Percentiles rank a stretch among this genome's conserved stretches.
These are phyloP conservation scores for Cremastobaeus sp. DNA, from an alignment of 2,888 invertebrate species.

Conservation along the genomic window DNA sequence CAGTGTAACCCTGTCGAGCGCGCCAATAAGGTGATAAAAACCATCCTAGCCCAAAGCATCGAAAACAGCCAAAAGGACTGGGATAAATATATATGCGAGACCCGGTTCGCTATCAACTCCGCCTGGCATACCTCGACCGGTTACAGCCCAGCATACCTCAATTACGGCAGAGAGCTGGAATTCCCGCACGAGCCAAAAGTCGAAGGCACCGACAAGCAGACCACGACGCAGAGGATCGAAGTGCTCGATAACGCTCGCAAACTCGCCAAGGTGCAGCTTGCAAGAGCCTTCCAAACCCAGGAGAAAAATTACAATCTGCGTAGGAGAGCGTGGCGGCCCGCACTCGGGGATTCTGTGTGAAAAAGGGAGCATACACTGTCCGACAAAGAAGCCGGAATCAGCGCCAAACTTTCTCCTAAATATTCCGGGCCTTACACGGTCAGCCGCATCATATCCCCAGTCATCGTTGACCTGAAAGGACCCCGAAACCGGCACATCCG, in stretches of 20 bases:
- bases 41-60: slow-evolving; percentile 69
- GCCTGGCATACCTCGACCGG: neutral
- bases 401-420: neutral
- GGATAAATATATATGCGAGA: slow-evolving; percentile 48
- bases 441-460: neutral
- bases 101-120: slow-evolving; percentile 4
- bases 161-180: neutral
- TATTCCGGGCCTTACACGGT: neutral
- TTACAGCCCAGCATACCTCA: neutral
- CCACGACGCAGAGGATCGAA: no score
- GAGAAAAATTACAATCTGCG: neutral
- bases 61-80: slow-evolving; percentile 36
- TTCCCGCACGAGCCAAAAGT: no score
- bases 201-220: no score
- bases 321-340: neutral
- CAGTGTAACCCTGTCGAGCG: slow-evolving; percentile 72
- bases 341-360: neutral
- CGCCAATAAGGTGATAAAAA: slow-evolving; percentile 67
- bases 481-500: no score
- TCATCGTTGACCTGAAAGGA: neutral
- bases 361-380: neutral
- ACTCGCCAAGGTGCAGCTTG: no score
- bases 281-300: no score
- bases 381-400: neutral
- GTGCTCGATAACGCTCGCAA: no score